Evolutionary conservation across 2,113 vertebrate genomes (phyloP).

Genomic region (Lota lota): DNA sequence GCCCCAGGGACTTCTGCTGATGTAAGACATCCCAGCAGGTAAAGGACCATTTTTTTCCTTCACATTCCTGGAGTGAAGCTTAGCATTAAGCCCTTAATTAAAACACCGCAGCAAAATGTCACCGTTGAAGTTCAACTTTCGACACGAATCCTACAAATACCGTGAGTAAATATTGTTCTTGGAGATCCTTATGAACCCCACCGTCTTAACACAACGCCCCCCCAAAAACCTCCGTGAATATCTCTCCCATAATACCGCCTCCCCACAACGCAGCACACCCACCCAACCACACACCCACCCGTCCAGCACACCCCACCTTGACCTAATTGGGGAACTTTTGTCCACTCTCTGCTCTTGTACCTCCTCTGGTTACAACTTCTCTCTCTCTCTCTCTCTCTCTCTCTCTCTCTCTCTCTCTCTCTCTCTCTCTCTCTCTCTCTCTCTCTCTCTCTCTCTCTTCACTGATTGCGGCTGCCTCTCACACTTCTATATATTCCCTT

Average conservation of each 20-base stretch:
- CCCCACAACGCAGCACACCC: conserved; percentile 16
- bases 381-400: conserved; percentile 37
- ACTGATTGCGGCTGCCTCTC: conserved; percentile 51
- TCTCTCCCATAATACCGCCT: conserved; percentile 20
- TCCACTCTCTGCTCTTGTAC: conserved; percentile 34
- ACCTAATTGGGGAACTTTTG: conserved; percentile 1
- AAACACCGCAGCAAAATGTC: background rate
- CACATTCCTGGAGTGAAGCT: conserved; percentile 1
- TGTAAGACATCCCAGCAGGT: too few species aligned
- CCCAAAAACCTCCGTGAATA: background rate
- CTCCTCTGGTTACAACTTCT: conserved; percentile 16
- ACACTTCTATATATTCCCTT: conserved; percentile 70
- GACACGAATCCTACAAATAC: background rate
- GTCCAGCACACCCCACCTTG: conserved; percentile 49
- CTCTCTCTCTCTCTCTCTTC: conserved; percentile 28
- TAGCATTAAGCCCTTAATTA: background rate
- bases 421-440: conserved; percentile 21
- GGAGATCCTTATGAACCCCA: background rate
- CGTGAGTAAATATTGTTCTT: background rate
- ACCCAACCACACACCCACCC: background rate
- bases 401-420: conserved; percentile 37
- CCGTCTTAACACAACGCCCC: too few species aligned
- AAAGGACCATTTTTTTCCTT: background rate
- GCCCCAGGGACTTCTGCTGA: too few species aligned
- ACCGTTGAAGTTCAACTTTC: background rate